These are phyloP conservation scores for Pandemis heparana DNA, from an alignment of 2,888 invertebrate species.

Conservation along the genomic window DNA sequence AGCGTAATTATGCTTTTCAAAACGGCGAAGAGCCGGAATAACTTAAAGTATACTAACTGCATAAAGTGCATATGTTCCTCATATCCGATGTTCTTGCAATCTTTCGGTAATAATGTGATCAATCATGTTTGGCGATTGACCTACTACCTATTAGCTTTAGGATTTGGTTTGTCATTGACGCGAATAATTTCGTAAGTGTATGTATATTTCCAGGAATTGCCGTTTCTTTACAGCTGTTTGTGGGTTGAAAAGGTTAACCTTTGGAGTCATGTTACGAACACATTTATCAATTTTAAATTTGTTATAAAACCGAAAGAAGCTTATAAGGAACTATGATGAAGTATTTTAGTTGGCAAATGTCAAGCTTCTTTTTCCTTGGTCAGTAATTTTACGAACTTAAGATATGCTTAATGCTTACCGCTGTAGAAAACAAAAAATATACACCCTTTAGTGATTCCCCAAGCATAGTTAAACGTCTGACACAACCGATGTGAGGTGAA, in stretches of 20 bases:
- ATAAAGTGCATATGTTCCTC: not conserved
- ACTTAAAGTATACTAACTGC: not conserved
- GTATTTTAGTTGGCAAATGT: too few species aligned
- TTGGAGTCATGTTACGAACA: too few species aligned
- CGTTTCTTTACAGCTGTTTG: too few species aligned
- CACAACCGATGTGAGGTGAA: slow-evolving; percentile 48
- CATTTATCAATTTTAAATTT: too few species aligned
- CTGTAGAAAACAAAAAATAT: not conserved
- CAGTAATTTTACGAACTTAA: not conserved
- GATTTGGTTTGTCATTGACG: too few species aligned
- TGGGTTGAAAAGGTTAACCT: too few species aligned
- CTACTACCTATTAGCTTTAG: too few species aligned
- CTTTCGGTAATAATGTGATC: not conserved
- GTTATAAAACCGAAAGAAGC: too few species aligned
- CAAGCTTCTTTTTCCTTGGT: not conserved
- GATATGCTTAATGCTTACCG: not conserved
- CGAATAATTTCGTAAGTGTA: too few species aligned
- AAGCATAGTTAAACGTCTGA: slow-evolving; percentile 39
- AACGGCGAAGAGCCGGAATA: not conserved
- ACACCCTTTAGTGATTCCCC: not conserved
- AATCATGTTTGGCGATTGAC: not conserved
- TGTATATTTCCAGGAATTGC: too few species aligned
- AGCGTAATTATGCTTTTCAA: not conserved
- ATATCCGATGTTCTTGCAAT: not conserved
- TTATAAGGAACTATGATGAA: too few species aligned